Conservation (phyloP, 2,113 vertebrate genomes). For the Pelusios castaneus region DNA sequence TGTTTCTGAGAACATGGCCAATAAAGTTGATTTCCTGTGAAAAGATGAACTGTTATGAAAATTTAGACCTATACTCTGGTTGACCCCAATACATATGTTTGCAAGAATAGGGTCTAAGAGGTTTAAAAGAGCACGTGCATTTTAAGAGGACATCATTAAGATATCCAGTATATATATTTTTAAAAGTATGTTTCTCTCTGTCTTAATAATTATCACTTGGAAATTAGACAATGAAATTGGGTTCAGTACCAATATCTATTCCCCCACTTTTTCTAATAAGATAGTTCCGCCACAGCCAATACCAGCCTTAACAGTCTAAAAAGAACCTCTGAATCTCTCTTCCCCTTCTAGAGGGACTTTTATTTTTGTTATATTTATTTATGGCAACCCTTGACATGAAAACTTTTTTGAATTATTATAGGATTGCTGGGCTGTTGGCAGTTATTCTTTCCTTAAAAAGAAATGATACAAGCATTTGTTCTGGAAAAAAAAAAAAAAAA, state of each 20-base stretch:
- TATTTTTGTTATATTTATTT: neutral
- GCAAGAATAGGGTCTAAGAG: neutral
- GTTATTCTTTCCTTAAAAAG: constrained; percentile 4
- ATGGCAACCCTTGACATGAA: neutral
- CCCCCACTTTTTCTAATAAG: rapidly evolving
- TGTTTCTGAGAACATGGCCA: neutral
- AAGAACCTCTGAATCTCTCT: neutral
- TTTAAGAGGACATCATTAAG: neutral
- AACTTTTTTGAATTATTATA: neutral
- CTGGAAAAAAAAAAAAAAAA: neutral
- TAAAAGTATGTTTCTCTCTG: neutral
- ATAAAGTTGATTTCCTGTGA: neutral
- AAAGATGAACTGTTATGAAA: constrained; percentile 1
- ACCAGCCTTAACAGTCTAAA: neutral
- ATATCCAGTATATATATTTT: neutral
- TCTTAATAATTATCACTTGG: constrained; percentile 5
- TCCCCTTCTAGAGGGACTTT: neutral
- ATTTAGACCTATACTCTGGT: neutral
- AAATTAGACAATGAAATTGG: neutral
- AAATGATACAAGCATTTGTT: neutral
- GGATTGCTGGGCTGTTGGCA: neutral
- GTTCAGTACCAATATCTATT: neutral
- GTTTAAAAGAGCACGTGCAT: neutral
- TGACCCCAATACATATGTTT: neutral
- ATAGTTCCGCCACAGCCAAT: neutral